Conservation (phyloP, 1,140 invertebrate genomes). For the Platyura marginata region DNA sequence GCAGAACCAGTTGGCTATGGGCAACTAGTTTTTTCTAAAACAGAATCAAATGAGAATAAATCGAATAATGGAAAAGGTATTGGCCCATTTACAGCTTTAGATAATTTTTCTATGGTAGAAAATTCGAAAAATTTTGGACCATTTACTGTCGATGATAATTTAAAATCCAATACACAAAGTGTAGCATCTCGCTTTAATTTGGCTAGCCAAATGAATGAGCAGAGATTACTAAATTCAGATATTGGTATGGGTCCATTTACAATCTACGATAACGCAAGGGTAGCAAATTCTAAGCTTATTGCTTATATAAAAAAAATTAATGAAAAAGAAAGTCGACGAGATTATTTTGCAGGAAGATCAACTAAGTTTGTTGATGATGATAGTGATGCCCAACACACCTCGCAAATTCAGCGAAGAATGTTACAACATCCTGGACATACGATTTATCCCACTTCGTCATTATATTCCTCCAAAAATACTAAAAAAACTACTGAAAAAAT, state of each 20-base stretch:
- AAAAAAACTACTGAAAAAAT: slow-evolving; percentile 26
- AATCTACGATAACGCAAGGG: slow-evolving; percentile 33
- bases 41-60: slow-evolving; percentile 17
- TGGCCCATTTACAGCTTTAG: slow-evolving; percentile 19
- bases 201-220: too few species aligned
- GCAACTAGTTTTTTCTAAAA: slow-evolving; percentile 25
- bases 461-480: slow-evolving; percentile 32
- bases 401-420: slow-evolving; percentile 41
- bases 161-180: slow-evolving; percentile 18
- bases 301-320: slow-evolving; percentile 45
- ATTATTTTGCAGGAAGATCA: neutral
- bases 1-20: slow-evolving; percentile 24
- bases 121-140: slow-evolving; percentile 7
- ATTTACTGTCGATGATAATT: slow-evolving; percentile 19
- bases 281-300: slow-evolving; percentile 33
- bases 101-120: slow-evolving; percentile 14
- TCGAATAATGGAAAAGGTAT: slow-evolving; percentile 8
- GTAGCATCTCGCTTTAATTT: too few species aligned
- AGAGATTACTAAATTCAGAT: slow-evolving; percentile 3
- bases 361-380: neutral
- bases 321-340: slow-evolving; percentile 32
- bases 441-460: slow-evolving; percentile 38
- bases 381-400: slow-evolving; percentile 15
- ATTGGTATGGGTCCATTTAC: slow-evolving; percentile 32
- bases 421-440: slow-evolving; percentile 40